These are phyloP conservation scores for Atopsyche davidsoni DNA, from an alignment of 1,140 invertebrate genomes.

Conservation along the genomic window DNA sequence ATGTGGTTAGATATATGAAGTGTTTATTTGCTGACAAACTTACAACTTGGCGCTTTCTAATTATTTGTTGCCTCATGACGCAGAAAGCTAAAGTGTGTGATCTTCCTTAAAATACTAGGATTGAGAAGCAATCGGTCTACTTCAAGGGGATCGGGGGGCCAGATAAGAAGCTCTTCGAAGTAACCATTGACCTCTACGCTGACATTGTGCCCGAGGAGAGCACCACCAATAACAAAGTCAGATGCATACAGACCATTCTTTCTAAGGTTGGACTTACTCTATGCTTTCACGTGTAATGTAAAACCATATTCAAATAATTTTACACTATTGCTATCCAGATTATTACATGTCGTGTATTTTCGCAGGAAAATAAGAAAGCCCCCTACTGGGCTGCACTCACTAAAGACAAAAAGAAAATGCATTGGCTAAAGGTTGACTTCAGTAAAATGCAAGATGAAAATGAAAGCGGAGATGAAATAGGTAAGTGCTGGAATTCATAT, in stretches of 20 bases:
- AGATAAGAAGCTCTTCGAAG: constrained; percentile 77
- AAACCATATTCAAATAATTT: too few relatives aligned
- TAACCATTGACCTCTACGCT: constrained; percentile 74
- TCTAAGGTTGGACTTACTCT: constrained; percentile 41
- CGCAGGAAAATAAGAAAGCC: constrained; percentile 58
- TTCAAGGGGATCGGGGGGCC: constrained; percentile 85
- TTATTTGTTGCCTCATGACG: too few relatives aligned
- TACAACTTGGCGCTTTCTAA: too few relatives aligned
- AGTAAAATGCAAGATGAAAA: constrained; percentile 95
- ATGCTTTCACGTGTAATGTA: constrained; percentile 2
- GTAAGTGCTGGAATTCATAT: background rate
- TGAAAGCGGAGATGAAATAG: constrained; percentile 37
- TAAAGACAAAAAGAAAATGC: constrained; percentile 82
- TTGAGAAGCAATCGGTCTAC: constrained; percentile 72
- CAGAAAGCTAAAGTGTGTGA: too few relatives aligned
- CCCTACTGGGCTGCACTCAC: constrained; percentile 84
- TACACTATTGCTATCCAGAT: too few relatives aligned
- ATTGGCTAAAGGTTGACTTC: constrained; percentile 97
- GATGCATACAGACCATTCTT: constrained; percentile 74
- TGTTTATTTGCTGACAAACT: too few relatives aligned
- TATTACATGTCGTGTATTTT: too few relatives aligned
- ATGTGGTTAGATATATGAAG: too few relatives aligned
- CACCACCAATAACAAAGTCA: constrained; percentile 59
- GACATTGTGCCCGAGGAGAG: constrained; percentile 78
- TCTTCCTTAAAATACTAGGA: too few relatives aligned